A percentile compares a stretch with the other conserved stretches of the same genome.
phyloP scores from a whole-genome alignment of 2,113 vertebrate species.

The Speoplatyrhinus poulsoni region DNA sequence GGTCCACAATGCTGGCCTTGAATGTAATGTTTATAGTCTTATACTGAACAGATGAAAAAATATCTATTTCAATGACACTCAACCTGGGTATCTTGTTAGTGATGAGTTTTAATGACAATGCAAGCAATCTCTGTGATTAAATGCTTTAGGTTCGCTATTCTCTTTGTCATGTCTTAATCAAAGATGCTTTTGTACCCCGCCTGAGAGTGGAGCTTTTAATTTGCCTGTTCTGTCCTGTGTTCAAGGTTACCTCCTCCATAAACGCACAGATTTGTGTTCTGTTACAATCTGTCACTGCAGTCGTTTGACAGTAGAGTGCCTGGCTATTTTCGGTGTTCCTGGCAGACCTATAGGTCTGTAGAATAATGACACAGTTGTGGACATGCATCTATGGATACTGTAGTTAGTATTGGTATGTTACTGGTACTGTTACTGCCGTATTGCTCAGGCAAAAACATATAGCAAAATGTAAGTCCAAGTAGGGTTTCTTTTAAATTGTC shows the following conservation, averaged over 20 bases:
- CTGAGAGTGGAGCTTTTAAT: conserved; percentile 12
- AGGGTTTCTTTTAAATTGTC: too few relatives aligned
- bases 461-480: too few relatives aligned
- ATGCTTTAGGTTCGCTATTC: not conserved
- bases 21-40: too few relatives aligned
- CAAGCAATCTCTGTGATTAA: conserved; percentile 3
- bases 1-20: too few relatives aligned
- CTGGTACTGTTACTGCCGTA: too few relatives aligned
- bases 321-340: conserved; percentile 6
- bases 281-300: not conserved
- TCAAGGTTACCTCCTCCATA: conserved; percentile 44
- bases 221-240: conserved; percentile 11
- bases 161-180: conserved; percentile 19
- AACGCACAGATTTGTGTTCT: conserved; percentile 8
- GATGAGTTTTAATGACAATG: conserved; percentile 5
- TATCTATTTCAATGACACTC: not conserved
- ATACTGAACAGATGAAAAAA: not conserved
- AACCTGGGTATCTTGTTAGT: not conserved
- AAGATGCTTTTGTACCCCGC: conserved; percentile 23
- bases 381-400: not conserved
- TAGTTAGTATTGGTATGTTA: too few relatives aligned
- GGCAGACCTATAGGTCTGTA: not conserved
- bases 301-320: conserved; percentile 5
- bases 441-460: too few relatives aligned
- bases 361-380: not conserved